These are phyloP conservation scores for Melanotus villosus DNA, from an alignment of 2,888 invertebrate species.

Conservation along the genomic window DNA sequence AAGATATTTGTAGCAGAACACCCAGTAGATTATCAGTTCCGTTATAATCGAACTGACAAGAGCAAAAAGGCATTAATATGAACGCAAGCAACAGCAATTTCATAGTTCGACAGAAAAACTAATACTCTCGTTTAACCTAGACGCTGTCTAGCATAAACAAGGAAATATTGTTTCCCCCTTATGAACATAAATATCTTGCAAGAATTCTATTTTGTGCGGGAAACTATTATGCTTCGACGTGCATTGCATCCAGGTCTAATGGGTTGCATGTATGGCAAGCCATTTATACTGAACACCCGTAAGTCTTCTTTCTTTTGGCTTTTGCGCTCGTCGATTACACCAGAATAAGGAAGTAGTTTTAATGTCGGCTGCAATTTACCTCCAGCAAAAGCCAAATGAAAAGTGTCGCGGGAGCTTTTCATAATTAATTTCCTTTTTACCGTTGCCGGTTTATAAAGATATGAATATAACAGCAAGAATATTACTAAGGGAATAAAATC, in stretches of 20 bases:
- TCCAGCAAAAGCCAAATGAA: not conserved
- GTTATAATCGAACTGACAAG: too few relatives aligned
- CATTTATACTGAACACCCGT: slow-evolving; percentile 23
- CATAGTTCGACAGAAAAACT: too few relatives aligned
- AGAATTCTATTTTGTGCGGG: slow-evolving; percentile 32
- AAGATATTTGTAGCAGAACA: too few relatives aligned
- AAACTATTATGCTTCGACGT: slow-evolving; percentile 40
- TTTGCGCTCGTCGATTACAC: slow-evolving; percentile 17
- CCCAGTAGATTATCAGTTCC: too few relatives aligned
- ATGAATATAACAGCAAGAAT: too few relatives aligned
- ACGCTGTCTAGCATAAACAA: slow-evolving; percentile 7
- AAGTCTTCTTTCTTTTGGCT: slow-evolving; percentile 13
- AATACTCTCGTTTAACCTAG: not conserved
- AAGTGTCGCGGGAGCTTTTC: not conserved
- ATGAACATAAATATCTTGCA: slow-evolving; percentile 28
- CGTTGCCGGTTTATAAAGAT: too few relatives aligned
- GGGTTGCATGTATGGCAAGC: slow-evolving; percentile 35
- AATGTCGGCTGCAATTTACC: slow-evolving; percentile 19
- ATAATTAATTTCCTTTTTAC: not conserved
- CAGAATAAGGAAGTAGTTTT: slow-evolving; percentile 26
- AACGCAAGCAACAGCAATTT: too few relatives aligned
- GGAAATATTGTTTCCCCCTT: slow-evolving; percentile 25
- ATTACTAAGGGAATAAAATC: too few relatives aligned
- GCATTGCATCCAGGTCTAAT: slow-evolving; percentile 40
- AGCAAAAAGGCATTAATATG: too few relatives aligned